Evolutionary conservation across 2,888 invertebrate genomes (phyloP).

Genomic region (Coremacera marginata): DNA sequence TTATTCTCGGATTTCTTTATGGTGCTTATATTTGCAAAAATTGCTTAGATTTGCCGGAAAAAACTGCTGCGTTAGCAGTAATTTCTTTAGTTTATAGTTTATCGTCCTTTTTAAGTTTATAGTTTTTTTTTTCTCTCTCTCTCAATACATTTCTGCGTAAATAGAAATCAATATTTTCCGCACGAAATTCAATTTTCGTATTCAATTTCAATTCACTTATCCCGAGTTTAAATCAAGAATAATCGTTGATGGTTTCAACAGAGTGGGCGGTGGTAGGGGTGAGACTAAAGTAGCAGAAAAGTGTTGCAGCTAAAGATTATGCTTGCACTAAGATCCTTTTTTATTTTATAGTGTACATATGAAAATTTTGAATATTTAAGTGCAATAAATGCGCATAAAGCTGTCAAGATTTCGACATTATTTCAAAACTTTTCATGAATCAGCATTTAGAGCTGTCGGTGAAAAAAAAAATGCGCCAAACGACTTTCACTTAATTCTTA

Average conservation of each 20-base stretch:
- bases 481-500: too few species aligned
- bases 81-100: background rate
- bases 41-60: slow-evolving; percentile 14
- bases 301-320: background rate
- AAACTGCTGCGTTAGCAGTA: slow-evolving; percentile 2
- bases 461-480: too few species aligned
- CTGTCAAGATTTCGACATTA: background rate
- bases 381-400: background rate
- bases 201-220: slow-evolving; percentile 33
- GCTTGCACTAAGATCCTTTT: background rate
- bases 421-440: too few species aligned
- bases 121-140: background rate
- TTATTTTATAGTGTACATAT: background rate
- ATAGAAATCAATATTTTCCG: slow-evolving; percentile 22
- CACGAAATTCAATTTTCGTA: slow-evolving; percentile 30
- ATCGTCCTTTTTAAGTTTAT: too few species aligned
- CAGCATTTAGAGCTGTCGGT: too few species aligned
- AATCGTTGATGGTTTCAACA: background rate
- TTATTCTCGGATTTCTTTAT: background rate
- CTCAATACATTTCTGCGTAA: background rate
- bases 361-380: background rate
- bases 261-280: background rate
- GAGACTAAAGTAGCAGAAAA: too few species aligned
- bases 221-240: slow-evolving; percentile 20
- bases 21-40: background rate